Conservation (phyloP, 2,797 vertebrate genomes). For the Gobio occitaniae region DNA sequence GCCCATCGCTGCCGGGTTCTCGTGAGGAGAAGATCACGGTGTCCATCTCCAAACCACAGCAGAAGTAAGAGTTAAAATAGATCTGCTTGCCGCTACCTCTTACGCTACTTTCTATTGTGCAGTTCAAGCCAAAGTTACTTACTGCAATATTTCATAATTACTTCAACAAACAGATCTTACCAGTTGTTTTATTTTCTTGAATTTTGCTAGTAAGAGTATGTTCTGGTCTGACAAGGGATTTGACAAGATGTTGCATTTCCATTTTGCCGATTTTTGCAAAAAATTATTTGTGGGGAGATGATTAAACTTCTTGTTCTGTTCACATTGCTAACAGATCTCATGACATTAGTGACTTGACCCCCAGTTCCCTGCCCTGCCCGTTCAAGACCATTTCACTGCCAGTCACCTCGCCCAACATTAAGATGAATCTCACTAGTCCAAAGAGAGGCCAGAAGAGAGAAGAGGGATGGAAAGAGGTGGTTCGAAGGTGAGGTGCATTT, state of each 20-base stretch:
- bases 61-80: conserved; percentile 80
- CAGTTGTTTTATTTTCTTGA: conserved; percentile 1
- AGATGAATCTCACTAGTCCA: conserved; percentile 95
- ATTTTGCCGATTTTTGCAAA: background rate
- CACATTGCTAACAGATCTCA: conserved; percentile 68
- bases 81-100: background rate
- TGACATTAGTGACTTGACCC: conserved; percentile 80
- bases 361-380: conserved; percentile 84
- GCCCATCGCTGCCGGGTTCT: conserved; percentile 79
- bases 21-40: conserved; percentile 88
- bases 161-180: background rate
- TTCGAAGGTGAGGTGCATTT: conserved; percentile 84
- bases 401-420: conserved; percentile 90
- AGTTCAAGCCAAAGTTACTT: background rate
- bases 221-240: background rate
- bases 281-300: background rate
- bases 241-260: background rate
- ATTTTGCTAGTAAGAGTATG: background rate
- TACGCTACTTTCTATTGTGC: background rate
- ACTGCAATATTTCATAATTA: background rate
- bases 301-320: background rate
- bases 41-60: conserved; percentile 88
- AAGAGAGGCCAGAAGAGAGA: conserved; percentile 98
- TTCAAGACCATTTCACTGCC: conserved; percentile 93
- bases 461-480: conserved; percentile 99